Base-by-base conservation (phyloP, 1,140 invertebrate species). In the Drosophila virilis region DNA sequence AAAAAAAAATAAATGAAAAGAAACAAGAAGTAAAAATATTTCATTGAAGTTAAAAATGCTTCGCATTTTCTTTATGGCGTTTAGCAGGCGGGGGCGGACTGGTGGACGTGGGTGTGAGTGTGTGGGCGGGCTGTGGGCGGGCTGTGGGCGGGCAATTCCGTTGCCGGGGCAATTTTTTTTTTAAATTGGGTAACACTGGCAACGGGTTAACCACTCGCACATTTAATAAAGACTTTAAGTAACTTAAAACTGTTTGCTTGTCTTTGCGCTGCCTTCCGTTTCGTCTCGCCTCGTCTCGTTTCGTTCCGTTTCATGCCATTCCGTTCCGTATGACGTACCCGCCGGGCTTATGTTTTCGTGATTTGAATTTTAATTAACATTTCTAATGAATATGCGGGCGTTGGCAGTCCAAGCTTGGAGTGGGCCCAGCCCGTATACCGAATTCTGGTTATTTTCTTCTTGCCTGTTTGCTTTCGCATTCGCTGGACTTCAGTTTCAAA, bases 331-430 rank as follows among this genome's bases (percentile, higher is more conserved):
- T 45, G 28, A 65, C 15, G 40, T 55, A 8, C 22, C 64, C 43
- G 43, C 45, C 33, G 42, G 40, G 58, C 15, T 71, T 45, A 50
- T 74, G 66, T 68, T 77, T 75, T 84, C 76, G 61, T 69, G 80
- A 84, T 89, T 90, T 80, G 84, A 89, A 84, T 89, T 89, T 89
- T 89, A 89, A 89, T 89, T 89, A 89, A 89, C 80, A 84, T 80
- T 90, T 80, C 67, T 64, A 73, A 71, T 72, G 80, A 84, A 89
- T 80, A 75, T 86, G 73, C 66, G 69, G 77, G 68, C 17, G 42
- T 64, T 37, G 12, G 33, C 38, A 45, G 38, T 7, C n/a, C 22
- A n/a, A 35, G 15, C 8, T 5, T 28, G 32, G 35, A 8, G 40
- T 22, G 15, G 12, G 9, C 15, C 10, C 5, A 17, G 10, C 22